phyloP scores from a whole-genome alignment of 1,140 invertebrate species.

The Streblospio benedicti region DNA sequence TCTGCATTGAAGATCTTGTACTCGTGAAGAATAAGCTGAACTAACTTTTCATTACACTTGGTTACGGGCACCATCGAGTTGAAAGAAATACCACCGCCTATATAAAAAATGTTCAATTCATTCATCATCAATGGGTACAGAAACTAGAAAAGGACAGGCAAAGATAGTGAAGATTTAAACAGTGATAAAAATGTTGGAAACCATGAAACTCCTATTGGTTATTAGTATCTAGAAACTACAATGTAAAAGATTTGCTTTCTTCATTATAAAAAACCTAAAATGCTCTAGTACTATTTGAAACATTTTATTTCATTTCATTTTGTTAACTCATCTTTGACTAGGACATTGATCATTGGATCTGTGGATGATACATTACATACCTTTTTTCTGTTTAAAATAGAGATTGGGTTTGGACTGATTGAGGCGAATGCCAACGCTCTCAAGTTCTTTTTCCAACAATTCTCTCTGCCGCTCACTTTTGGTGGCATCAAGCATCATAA shows the following conservation, averaged over 20 bases:
- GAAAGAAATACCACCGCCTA: conserved; percentile 97
- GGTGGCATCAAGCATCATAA: conserved; percentile 98
- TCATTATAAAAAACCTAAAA: no score
- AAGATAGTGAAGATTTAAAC: no score
- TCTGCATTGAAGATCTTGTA: conserved; percentile 99
- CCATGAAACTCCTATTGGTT: no score
- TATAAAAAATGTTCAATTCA: conserved; percentile 39
- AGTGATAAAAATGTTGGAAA: no score
- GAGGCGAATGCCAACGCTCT: conserved; percentile 89
- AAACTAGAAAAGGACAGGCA: not conserved
- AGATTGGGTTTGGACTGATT: conserved; percentile 93
- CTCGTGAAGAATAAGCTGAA: conserved; percentile 95
- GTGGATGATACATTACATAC: not conserved
- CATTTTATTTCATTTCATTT: no score
- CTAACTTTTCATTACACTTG: conserved; percentile 91
- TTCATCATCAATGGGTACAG: not conserved
- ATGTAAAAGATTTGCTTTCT: no score
- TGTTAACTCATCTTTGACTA: no score
- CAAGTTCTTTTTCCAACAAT: conserved; percentile 84
- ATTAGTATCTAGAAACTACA: no score
- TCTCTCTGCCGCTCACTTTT: conserved; percentile 87
- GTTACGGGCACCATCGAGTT: conserved; percentile 91
- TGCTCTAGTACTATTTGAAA: no score
- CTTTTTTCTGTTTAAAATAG: conserved; percentile 77
- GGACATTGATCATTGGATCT: not conserved